Base-by-base conservation (phyloP, 2,797 vertebrate genomes). In the Pangasius djambal region DNA sequence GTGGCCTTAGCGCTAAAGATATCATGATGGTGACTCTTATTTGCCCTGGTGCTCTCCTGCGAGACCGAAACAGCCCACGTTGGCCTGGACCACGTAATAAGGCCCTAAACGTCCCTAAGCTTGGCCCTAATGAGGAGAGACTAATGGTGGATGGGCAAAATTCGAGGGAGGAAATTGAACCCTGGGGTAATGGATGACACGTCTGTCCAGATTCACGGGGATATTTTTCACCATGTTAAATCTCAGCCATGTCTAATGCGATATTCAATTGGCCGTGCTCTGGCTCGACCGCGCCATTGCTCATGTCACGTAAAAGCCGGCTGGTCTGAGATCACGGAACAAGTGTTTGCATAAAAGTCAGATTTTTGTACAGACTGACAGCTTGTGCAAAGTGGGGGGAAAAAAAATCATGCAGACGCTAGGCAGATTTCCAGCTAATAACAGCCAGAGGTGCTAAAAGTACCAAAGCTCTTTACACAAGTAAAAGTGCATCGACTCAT, bases 191-290 rank as follows among this genome's bases (percentile, higher is more conserved):
- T 81, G 67, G 86, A 92, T 91, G 87, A 87, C 87, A 88, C 86
- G 89, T 40, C 88, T 89, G 87, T 88, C 85, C 57, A 83, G 37
- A 86, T 90, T 90, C 83, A 28, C 34, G 28, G 65, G 86, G 78
- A 83, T 52, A 89, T 92, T 86, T 84, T 82, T 91, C 87, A 83
- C 48, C 55, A 89, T 87, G 88, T 90, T 87, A 90, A 92, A 90
- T 72, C 74, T 74, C 86, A 22, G 55, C 84, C 79, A n/a, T 86
- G 87, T 87, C 70, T 78, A 88, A 87, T 89, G 55, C n/a, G 25
- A 87, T 86, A 87, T 87, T 89, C 89, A 79, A 78, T 87, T 78
- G 86, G 50, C 52, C 79, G 4, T 84, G 89, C 52, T 89, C 44
- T 59, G 13, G 59, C 86, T 67, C 59, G 81, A 37, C 57, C 50